A percentile compares a stretch with the other conserved stretches of the same genome.
These are phyloP conservation scores for Neoniphon sammara DNA, from an alignment of 2,797 vertebrate species.

Conservation along the genomic window DNA sequence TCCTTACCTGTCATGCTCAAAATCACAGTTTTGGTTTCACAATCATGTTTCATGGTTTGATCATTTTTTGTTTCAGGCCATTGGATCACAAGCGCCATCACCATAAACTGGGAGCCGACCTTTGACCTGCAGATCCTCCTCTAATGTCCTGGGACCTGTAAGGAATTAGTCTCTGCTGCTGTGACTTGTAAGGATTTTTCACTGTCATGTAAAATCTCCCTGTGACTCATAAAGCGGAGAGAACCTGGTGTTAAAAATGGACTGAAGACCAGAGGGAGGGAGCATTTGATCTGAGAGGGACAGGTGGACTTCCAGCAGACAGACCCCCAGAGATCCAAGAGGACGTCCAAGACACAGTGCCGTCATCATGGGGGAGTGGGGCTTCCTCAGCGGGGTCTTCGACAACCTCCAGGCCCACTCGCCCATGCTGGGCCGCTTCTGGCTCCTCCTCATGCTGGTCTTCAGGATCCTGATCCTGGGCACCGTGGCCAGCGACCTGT, in stretches of 20 bases:
- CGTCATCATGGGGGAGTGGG: conserved; percentile 89
- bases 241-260: background rate
- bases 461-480: conserved; percentile 93
- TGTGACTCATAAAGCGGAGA: background rate
- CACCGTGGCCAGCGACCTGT: conserved; percentile 91
- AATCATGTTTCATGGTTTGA: background rate
- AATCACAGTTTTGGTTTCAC: background rate
- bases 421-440: conserved; percentile 92
- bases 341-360: background rate
- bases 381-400: conserved; percentile 86
- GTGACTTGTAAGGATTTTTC: too few relatives aligned
- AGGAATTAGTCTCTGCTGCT: too few relatives aligned
- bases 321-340: background rate
- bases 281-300: background rate
- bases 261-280: conserved; percentile 5
- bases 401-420: conserved; percentile 88
- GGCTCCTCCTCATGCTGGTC: conserved; percentile 93
- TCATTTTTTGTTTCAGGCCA: conserved; percentile 37
- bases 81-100: background rate
- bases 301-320: background rate
- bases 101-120: background rate
- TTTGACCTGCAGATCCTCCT: background rate
- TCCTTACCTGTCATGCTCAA: background rate
- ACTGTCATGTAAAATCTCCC: background rate
- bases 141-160: background rate